Conservation (phyloP, 2,113 vertebrate genomes). For the Rhynchomys soricoides region DNA sequence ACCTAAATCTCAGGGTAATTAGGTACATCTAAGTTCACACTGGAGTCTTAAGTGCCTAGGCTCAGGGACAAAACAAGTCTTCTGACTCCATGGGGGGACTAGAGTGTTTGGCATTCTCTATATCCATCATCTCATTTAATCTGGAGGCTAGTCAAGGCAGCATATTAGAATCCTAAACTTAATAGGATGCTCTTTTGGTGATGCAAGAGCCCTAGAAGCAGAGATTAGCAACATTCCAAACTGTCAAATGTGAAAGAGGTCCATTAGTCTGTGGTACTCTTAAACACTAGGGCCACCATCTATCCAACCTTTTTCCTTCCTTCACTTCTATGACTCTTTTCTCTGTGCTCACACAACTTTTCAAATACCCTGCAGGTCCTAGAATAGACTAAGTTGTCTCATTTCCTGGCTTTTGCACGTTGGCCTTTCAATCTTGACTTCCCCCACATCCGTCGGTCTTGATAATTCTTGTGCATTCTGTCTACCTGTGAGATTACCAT, state of each 20-base stretch:
- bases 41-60: background rate
- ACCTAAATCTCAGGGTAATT: slow-evolving; percentile 7
- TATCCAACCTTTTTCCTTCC: background rate
- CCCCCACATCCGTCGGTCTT: background rate
- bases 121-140: slow-evolving; percentile 14
- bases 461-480: background rate
- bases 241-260: background rate
- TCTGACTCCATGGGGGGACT: slow-evolving; percentile 3
- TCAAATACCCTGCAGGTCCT: background rate
- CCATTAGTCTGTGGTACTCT: background rate
- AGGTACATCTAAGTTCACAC: slow-evolving; percentile 2
- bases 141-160: background rate
- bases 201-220: background rate
- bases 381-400: background rate
- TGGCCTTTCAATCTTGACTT: background rate
- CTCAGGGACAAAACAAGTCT: background rate
- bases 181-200: background rate
- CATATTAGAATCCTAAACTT: background rate
- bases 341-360: slow-evolving; percentile 10
- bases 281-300: background rate
- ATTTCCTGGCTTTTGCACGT: slow-evolving; percentile 26
- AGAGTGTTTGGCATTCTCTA: background rate
- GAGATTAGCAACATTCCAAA: slow-evolving; percentile 18
- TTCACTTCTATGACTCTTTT: background rate
- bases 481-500: background rate